Percentiles rank a stretch among this genome's conserved stretches.
Evolutionary conservation across 2,888 invertebrate species (phyloP).

Genomic region (Girardia tigrina): DNA sequence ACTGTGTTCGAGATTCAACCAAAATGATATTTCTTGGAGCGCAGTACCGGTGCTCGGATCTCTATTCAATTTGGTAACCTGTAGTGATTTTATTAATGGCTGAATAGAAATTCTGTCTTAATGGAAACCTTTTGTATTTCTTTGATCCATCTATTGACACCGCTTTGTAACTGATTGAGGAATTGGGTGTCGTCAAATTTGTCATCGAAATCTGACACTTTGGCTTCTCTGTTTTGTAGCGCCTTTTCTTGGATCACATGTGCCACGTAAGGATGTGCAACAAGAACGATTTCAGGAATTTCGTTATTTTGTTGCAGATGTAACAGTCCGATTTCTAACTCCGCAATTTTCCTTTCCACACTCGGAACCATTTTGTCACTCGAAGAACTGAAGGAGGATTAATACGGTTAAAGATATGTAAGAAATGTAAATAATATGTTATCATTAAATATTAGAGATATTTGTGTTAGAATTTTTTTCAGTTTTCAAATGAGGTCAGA

Average conservation of each 20-base stretch:
- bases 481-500: too few relatives aligned
- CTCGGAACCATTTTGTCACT: conserved; percentile 96
- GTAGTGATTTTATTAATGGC: too few relatives aligned
- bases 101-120: too few relatives aligned
- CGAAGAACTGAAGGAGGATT: not conserved
- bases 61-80: conserved; percentile 90
- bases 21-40: conserved; percentile 90
- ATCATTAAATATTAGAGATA: too few relatives aligned
- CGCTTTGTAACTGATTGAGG: conserved; percentile 84
- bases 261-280: conserved; percentile 74
- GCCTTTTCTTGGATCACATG: conserved; percentile 73
- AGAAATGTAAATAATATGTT: too few relatives aligned
- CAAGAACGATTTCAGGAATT: conserved; percentile 89
- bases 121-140: conserved; percentile 99
- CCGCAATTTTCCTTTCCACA: conserved; percentile 95
- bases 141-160: conserved; percentile 95
- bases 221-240: conserved; percentile 78
- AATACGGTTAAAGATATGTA: too few relatives aligned
- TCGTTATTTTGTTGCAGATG: conserved; percentile 99
- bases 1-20: conserved; percentile 92
- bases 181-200: conserved; percentile 85
- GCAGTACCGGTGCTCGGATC: conserved; percentile 97
- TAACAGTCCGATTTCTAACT: conserved; percentile 88
- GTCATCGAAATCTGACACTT: conserved; percentile 89
- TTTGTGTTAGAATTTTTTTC: too few relatives aligned